phyloP scores from a whole-genome alignment of 2,888 invertebrate species.

The Apamea crenata region DNA sequence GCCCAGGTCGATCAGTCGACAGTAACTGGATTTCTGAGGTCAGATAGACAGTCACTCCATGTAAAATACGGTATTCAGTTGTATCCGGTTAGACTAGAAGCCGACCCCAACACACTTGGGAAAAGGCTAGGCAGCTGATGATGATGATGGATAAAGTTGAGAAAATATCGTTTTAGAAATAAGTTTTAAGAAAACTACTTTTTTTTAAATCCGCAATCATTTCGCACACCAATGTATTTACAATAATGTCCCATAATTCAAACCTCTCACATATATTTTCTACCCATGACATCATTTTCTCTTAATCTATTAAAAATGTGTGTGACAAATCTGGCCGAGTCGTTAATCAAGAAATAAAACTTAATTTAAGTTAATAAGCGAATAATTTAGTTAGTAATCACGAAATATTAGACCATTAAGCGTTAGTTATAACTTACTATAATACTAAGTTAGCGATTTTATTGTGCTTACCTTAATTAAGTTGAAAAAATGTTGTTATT shows the following conservation, averaged over 20 bases:
- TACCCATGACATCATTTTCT: conserved; percentile 45
- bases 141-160: not conserved
- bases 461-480: conserved; percentile 12
- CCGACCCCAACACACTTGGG: too few species aligned
- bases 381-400: conserved; percentile 55
- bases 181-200: not conserved
- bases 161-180: not conserved
- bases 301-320: conserved; percentile 42
- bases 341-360: conserved; percentile 56
- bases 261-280: conserved; percentile 11
- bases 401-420: conserved; percentile 46
- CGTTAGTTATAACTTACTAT: conserved; percentile 36
- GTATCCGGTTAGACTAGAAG: too few species aligned
- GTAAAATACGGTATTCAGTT: too few species aligned
- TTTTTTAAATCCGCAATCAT: not conserved
- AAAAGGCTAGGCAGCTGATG: too few species aligned
- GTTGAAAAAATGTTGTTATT: conserved; percentile 8
- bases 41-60: too few species aligned
- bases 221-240: conserved; percentile 1
- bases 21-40: too few species aligned
- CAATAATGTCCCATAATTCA: conserved; percentile 12
- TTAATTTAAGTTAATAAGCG: conserved; percentile 53
- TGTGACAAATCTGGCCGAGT: conserved; percentile 22
- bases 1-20: too few species aligned
- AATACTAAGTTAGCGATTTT: conserved; percentile 26